Percentiles rank a stretch among this genome's conserved stretches.
Evolutionary conservation across 2,888 invertebrate genomes (phyloP).

Genomic region (Temnothorax unifasciatus): DNA sequence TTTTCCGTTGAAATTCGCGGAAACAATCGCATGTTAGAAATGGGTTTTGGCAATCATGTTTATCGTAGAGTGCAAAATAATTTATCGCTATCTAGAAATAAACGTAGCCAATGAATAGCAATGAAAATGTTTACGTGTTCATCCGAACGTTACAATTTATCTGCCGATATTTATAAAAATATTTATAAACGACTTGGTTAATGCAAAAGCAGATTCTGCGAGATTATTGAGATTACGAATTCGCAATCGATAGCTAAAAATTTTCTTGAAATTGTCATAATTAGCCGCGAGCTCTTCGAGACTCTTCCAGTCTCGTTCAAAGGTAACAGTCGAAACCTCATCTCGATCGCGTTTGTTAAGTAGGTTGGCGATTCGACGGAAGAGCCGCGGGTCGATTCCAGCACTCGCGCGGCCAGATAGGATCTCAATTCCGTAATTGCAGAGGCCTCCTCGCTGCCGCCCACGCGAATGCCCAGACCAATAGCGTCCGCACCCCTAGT

Average conservation of each 20-base stretch:
- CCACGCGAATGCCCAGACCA: constrained; percentile 46
- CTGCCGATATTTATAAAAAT: background rate
- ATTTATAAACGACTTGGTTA: background rate
- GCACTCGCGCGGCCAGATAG: constrained; percentile 60
- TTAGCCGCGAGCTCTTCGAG: no score
- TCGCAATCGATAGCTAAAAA: background rate
- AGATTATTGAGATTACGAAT: background rate
- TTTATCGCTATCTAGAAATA: constrained; percentile 23
- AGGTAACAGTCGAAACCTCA: background rate
- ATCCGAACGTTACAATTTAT: background rate
- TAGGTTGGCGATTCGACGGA: constrained; percentile 73
- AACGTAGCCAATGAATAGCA: background rate
- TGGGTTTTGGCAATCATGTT: constrained; percentile 21
- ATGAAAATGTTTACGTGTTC: background rate
- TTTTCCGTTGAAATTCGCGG: constrained; percentile 17
- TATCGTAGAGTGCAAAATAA: constrained; percentile 21
- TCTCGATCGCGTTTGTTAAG: constrained; percentile 52
- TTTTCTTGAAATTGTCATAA: background rate
- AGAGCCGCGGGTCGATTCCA: constrained; percentile 57
- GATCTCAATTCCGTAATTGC: constrained; percentile 74
- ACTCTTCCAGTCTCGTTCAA: background rate
- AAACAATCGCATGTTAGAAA: constrained; percentile 14
- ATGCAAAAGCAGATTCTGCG: background rate
- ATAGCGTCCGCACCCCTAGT: constrained; percentile 36
- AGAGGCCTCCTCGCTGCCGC: constrained; percentile 23